These are phyloP conservation scores for Amblyteles armatorius DNA, from an alignment of 2,888 invertebrate genomes.

Conservation along the genomic window DNA sequence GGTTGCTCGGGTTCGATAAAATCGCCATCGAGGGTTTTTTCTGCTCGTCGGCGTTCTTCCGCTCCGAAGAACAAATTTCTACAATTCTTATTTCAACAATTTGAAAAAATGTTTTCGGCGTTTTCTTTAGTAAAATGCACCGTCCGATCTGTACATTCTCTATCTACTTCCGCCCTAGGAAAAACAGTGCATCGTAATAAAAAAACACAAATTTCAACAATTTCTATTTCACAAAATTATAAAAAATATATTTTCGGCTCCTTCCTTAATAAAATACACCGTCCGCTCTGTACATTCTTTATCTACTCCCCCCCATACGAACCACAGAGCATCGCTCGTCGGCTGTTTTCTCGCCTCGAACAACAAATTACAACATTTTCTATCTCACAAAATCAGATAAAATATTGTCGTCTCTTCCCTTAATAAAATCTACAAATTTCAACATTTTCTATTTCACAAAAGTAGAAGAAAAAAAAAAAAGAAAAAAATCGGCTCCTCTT, in stretches of 20 bases:
- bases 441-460: no score
- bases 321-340: no score
- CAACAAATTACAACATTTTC: background rate
- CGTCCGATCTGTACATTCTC: background rate
- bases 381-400: background rate
- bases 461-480: background rate
- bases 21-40: background rate
- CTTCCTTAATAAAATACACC: no score
- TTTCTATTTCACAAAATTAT: no score
- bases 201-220: no score
- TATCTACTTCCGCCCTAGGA: conserved; percentile 15
- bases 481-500: background rate
- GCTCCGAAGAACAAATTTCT: background rate
- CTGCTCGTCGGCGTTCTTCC: background rate
- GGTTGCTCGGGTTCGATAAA: background rate
- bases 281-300: no score
- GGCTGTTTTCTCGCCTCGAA: background rate
- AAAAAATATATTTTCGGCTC: background rate
- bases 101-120: background rate
- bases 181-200: no score
- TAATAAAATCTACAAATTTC: background rate
- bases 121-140: background rate
- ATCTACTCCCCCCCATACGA: no score
- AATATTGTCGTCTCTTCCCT: background rate
- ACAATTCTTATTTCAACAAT: background rate